Conservation (phyloP, 2,797 vertebrate genomes). For the Dryobates pubescens region DNA sequence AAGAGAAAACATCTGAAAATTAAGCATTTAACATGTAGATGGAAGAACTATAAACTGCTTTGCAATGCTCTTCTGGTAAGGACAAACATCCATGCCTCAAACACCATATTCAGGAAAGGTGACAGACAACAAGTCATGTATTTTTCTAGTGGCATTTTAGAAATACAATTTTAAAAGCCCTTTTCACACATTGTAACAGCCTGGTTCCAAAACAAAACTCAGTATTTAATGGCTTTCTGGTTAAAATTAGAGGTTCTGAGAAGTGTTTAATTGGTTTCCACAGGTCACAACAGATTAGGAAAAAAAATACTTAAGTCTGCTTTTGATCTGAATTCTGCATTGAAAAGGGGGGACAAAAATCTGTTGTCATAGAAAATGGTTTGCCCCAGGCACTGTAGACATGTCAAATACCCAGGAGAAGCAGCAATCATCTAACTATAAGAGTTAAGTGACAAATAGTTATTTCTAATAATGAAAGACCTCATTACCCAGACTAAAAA, state of each 20-base stretch:
- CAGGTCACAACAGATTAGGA: not conserved
- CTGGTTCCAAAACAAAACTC: not conserved
- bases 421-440: not conserved
- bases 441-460: not conserved
- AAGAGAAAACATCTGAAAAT: constrained; percentile 57
- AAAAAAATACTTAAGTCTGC: not conserved
- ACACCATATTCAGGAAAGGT: not conserved
- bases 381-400: not conserved
- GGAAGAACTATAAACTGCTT: not conserved
- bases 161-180: not conserved
- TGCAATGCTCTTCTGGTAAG: not conserved
- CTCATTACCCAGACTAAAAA: not conserved
- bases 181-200: not conserved
- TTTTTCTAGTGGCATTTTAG: not conserved
- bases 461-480: not conserved
- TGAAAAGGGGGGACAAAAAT: not conserved
- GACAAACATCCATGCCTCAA: not conserved
- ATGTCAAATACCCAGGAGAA: not conserved
- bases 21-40: not conserved
- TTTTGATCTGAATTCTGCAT: not conserved
- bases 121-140: not conserved
- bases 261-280: not conserved
- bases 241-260: not conserved
- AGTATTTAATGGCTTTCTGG: not conserved
- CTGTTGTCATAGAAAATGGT: not conserved